Base-by-base conservation (phyloP, 92 coral and sea anemone genomes). In the Porites lobata region DNA sequence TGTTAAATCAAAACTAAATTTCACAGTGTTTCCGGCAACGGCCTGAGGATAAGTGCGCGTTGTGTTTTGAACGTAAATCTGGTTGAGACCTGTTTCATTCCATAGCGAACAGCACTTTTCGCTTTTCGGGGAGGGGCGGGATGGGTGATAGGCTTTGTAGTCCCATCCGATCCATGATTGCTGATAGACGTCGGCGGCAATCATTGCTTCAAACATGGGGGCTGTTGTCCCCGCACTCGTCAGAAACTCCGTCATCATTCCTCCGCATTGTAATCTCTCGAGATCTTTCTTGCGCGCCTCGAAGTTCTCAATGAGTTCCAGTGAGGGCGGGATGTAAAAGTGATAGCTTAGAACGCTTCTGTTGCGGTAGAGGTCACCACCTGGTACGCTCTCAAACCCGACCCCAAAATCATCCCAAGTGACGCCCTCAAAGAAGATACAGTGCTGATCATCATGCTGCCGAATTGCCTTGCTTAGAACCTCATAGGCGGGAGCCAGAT, bases 101-200 rank as follows among this genome's bases (percentile, higher is more conserved):
- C 98, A 93, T 8, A 95, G 79, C 19, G 88, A 26, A 77, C 88
- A 91, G 5, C 94, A 86, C 76, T 69, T 74, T 47, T 52, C 65
- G 9, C 78, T 50, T 69, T 86, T 86, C 69, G 20, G 51, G 65
- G 53, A 10, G 86, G 90, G 78, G 14, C 81, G 85, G 72, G 75
- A 18, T 43, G 91, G 88, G 79, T 94, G 91, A 83, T 88, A 89
- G 9, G 95, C 95, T 70, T 94, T 86, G 91, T 97, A 97, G 67
- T 93, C 93, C 99, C 99, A 97, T 17, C 99, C 99, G 4, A 97
- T 88, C 99, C 99, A 97, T 1, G 97, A 95, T 85, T 95, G 98
- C 13, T 92, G 92, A 84, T 91, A 84, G 17, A 76, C 62, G 76
- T 97, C 99, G 9, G 98, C 98, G 15, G 85, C 93, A 29, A 84